Conservation (phyloP, 2,888 invertebrate species). For the Noctua pronuba region DNA sequence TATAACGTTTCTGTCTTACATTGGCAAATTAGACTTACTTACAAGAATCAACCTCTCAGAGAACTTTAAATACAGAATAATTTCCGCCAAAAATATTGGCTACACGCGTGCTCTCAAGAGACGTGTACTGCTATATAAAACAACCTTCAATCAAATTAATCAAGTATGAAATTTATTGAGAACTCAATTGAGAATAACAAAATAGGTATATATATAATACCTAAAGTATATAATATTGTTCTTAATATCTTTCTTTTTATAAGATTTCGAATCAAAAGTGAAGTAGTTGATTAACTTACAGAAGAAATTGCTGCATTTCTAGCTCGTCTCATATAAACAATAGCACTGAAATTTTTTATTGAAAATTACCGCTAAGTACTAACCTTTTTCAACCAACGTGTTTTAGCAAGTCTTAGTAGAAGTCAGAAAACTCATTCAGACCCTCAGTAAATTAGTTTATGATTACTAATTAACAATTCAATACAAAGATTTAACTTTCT, state of each 20-base stretch:
- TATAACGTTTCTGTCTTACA: neutral
- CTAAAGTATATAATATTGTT: neutral
- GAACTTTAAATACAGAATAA: neutral
- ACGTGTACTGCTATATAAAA: neutral
- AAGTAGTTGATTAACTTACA: neutral
- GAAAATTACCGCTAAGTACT: neutral
- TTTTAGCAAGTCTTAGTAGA: neutral
- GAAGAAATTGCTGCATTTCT: neutral
- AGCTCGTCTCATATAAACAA: neutral
- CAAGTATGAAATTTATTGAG: constrained; percentile 42
- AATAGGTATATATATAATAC: neutral
- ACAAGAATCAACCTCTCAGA: neutral
- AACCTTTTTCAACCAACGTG: neutral
- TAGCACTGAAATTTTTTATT: neutral
- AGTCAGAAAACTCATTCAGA: neutral
- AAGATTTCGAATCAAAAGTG: neutral
- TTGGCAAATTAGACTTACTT: neutral
- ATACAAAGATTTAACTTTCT: neutral
- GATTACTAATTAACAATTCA: neutral
- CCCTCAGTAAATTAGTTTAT: neutral
- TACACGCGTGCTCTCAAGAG: constrained; percentile 1
- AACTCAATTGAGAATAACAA: neutral
- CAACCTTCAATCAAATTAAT: constrained; percentile 11
- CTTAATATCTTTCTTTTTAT: too few species aligned
- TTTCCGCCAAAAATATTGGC: neutral